A percentile compares a stretch with the other conserved stretches of the same genome.
Evolutionary conservation across 2,888 invertebrate genomes (phyloP).

Genomic region (Epiblema foenella): DNA sequence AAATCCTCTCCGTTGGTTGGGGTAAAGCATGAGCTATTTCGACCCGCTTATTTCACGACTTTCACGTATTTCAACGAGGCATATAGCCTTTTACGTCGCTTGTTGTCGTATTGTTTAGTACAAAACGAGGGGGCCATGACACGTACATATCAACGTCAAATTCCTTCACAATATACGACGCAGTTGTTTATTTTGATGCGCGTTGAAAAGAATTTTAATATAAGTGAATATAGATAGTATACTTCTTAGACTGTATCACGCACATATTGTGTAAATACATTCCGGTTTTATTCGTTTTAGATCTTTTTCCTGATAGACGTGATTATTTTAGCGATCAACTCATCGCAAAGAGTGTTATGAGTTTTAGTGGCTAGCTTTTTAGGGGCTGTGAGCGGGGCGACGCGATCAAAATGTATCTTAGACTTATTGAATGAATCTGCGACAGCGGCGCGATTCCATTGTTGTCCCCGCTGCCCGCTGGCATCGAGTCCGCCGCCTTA

Average conservation of each 20-base stretch:
- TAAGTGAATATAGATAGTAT: not conserved
- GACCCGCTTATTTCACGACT: not conserved
- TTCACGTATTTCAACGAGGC: not conserved
- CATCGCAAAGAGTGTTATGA: not conserved
- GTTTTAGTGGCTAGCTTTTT: no score
- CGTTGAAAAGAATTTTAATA: not conserved
- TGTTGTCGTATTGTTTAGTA: conserved; percentile 8
- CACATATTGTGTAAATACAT: not conserved
- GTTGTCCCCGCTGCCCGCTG: no score
- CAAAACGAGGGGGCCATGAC: conserved; percentile 9
- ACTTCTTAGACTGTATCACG: not conserved
- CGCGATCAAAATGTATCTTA: no score
- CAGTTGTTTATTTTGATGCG: conserved; percentile 6
- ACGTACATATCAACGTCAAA: conserved; percentile 10
- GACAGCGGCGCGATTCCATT: no score
- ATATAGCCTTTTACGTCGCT: conserved; percentile 2
- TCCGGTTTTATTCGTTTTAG: not conserved
- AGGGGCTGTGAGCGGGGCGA: no score
- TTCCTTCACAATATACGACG: conserved; percentile 5
- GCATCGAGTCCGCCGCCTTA: no score
- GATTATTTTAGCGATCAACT: not conserved
- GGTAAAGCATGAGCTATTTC: not conserved
- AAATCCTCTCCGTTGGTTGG: not conserved
- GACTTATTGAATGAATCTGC: no score
- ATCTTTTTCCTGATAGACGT: not conserved